Base-by-base conservation (phyloP, 2,888 invertebrate genomes). In the Papilio gigon region DNA sequence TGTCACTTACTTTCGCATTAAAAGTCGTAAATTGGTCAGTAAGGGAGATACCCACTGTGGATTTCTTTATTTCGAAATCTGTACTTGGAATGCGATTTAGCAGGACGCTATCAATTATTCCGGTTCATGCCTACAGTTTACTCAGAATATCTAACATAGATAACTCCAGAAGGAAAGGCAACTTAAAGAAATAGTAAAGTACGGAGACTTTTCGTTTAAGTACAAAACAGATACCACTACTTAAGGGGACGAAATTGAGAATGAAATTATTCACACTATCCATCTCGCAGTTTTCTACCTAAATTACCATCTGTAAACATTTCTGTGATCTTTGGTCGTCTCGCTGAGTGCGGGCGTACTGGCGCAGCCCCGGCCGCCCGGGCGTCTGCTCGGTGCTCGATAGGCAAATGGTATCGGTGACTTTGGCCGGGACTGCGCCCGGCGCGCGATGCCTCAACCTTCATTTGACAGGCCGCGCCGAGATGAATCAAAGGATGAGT, bases 341-440 rank as follows among this genome's bases (percentile, higher is more conserved):
- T 68, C 68, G 62, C 25, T 64, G 53, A 71, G 70, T 68, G 67
- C 71, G 68, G 40, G 35, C 59, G 63, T 20, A 64, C 64, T 40
- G 53, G 35, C 17, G 63, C 30, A n/a, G 68, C 20, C 27, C 50
- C 65, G 64, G 67, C 66, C 66, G 59, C 60, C 40, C 68, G 68
- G 47, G 53, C 63, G 42, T 40, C 61, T 66, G 67, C 65, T 63
- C 65, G 59, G 44, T 68, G 50, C 58, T 22, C 60, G 71, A 66
- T 71, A 71, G 44, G 66, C 70, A 71, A 71, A 72, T 68, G 67
- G 67, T 67, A 69, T 70, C 70, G 67, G 71, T 71, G 68, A 68
- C 68, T 68, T 68, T 68, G 68, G 30, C 59, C 44, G 64, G 22
- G 53, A 44, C 66, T 12, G 60, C 50, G 44, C 53, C 67, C 59